phyloP scores from a whole-genome alignment of 2,888 invertebrate species.

The Eugnorisma glareosa region DNA sequence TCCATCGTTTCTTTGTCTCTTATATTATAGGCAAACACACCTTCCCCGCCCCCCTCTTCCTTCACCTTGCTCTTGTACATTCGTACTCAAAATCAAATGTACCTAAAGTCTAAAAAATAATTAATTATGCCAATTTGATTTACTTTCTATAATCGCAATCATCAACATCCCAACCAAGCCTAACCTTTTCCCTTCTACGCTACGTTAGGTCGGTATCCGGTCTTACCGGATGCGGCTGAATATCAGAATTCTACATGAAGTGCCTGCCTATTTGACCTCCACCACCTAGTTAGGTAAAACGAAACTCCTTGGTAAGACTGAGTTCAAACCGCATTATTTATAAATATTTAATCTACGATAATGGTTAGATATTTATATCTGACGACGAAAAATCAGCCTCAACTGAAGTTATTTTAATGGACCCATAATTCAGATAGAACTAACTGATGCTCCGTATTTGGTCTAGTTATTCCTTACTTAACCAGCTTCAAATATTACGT shows the following conservation, averaged over 20 bases:
- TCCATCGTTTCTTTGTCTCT: neutral
- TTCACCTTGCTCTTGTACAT: neutral
- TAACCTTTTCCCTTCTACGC: neutral
- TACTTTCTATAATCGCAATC: neutral
- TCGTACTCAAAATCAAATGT: neutral
- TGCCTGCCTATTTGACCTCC: too few relatives aligned
- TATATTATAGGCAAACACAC: neutral
- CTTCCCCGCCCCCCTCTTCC: too few relatives aligned
- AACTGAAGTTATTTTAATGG: neutral
- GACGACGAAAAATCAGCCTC: neutral
- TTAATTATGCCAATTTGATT: too few relatives aligned
- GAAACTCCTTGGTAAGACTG: neutral
- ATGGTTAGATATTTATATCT: too few relatives aligned
- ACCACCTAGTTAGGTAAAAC: neutral
- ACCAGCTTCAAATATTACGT: neutral
- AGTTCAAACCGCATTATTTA: too few relatives aligned
- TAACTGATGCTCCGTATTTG: neutral
- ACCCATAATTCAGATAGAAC: neutral
- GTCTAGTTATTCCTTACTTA: neutral
- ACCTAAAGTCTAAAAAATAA: too few relatives aligned
- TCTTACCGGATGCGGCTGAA: too few relatives aligned
- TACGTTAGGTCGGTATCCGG: too few relatives aligned
- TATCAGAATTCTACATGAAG: too few relatives aligned
- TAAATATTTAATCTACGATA: neutral
- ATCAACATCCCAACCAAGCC: neutral